Evolutionary conservation across 1,140 invertebrate species (phyloP).

Genomic region (Listronotus bonariensis): DNA sequence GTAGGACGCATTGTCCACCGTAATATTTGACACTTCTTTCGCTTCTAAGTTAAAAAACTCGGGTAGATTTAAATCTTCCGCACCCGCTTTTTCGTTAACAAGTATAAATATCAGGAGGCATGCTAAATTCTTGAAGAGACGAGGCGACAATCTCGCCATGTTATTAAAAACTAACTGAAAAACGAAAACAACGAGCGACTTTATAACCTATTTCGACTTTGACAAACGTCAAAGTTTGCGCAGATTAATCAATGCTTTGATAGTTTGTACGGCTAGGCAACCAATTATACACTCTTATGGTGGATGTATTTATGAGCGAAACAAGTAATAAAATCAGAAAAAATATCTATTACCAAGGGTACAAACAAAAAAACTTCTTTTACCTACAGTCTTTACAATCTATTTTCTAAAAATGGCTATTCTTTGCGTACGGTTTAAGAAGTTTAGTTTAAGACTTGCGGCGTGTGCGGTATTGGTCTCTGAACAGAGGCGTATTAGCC

Average conservation of each 20-base stretch:
- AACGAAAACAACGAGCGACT: constrained; percentile 40
- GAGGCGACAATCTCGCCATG: constrained; percentile 48
- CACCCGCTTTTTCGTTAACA: constrained; percentile 4
- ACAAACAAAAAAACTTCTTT: too few relatives aligned
- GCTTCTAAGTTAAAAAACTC: constrained; percentile 36
- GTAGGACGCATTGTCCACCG: constrained; percentile 39
- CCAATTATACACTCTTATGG: neutral
- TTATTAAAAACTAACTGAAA: constrained; percentile 45
- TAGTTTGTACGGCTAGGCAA: too few relatives aligned
- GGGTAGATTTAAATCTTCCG: constrained; percentile 30
- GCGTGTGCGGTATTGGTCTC: too few relatives aligned
- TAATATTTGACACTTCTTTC: constrained; percentile 22
- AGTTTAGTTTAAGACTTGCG: too few relatives aligned
- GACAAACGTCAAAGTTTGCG: constrained; percentile 8
- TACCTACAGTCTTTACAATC: too few relatives aligned
- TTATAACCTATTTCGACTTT: constrained; percentile 37
- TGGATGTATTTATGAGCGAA: neutral
- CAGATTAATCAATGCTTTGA: neutral
- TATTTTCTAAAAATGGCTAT: too few relatives aligned
- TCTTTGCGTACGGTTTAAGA: too few relatives aligned
- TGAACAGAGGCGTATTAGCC: too few relatives aligned
- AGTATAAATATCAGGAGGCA: constrained; percentile 34
- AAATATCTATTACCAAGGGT: too few relatives aligned
- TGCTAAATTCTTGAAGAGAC: constrained; percentile 31
- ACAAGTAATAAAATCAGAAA: neutral